phyloP scores from a whole-genome alignment of 2,113 vertebrate genomes.

The Sturnira hondurensis region DNA sequence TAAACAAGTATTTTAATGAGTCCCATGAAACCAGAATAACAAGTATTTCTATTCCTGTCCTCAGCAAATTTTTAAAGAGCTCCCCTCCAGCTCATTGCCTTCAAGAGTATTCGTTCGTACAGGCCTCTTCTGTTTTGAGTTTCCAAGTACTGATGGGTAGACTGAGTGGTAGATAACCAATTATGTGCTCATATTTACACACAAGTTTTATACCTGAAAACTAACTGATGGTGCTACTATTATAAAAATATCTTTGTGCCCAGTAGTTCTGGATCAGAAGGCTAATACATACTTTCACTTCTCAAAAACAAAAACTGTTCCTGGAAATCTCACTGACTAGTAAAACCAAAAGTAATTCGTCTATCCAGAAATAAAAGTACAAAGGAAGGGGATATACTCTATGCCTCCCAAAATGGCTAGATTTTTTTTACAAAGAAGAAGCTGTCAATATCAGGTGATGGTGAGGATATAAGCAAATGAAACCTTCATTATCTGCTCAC shows the following conservation, averaged over 20 bases:
- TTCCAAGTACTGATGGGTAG: not conserved
- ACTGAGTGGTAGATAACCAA: not conserved
- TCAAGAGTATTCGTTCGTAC: not conserved
- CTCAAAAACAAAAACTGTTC: slow-evolving; percentile 1
- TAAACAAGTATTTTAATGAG: not conserved
- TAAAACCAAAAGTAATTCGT: not conserved
- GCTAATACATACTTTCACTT: not conserved
- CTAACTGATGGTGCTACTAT: not conserved
- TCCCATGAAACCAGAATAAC: slow-evolving; percentile 27
- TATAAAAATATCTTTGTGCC: slow-evolving; percentile 1
- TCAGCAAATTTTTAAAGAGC: not conserved
- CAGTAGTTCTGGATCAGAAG: not conserved
- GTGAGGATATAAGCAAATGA: not conserved
- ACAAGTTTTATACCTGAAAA: not conserved
- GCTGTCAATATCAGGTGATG: not conserved
- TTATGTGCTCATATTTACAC: not conserved
- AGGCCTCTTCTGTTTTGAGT: not conserved
- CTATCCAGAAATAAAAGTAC: slow-evolving; percentile 27
- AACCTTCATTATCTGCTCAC: not conserved
- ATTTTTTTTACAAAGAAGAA: not conserved
- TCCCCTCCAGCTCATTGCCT: not conserved
- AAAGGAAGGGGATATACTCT: not conserved
- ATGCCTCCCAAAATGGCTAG: not conserved
- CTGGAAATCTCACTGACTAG: not conserved
- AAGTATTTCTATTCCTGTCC: not conserved